phyloP scores from a whole-genome alignment of 2,797 vertebrate species.

The Chloroceryle inda region DNA sequence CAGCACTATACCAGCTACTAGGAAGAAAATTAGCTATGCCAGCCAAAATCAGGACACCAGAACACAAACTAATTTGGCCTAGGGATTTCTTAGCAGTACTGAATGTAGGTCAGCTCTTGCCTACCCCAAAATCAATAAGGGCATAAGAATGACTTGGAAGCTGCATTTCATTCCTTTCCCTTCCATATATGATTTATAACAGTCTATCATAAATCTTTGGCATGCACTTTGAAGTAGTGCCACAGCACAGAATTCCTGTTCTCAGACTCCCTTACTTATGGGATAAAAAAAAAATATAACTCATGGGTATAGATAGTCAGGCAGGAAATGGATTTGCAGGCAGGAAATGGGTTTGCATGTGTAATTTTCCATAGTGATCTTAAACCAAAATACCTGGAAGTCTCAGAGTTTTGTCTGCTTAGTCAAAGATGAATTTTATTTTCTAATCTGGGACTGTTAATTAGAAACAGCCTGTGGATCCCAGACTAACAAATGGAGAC shows the following conservation, averaged over 20 bases:
- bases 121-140: conserved; percentile 4
- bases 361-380: neutral
- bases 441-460: neutral
- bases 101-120: conserved; percentile 23
- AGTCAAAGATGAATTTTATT: neutral
- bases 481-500: neutral
- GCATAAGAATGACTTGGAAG: conserved; percentile 36
- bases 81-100: neutral
- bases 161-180: conserved; percentile 23
- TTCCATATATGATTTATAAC: conserved; percentile 40
- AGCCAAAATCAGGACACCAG: neutral
- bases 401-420: neutral
- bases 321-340: neutral
- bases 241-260: conserved; percentile 25
- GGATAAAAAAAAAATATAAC: neutral
- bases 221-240: conserved; percentile 13
- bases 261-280: neutral
- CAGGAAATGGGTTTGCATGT: neutral
- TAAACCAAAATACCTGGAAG: conserved; percentile 4
- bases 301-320: neutral
- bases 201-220: neutral
- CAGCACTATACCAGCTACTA: neutral
- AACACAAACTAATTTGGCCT: neutral
- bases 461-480: conserved; percentile 15
- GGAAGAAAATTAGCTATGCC: neutral